phyloP scores from a whole-genome alignment of 1,140 invertebrate species.

The Platyura marginata region DNA sequence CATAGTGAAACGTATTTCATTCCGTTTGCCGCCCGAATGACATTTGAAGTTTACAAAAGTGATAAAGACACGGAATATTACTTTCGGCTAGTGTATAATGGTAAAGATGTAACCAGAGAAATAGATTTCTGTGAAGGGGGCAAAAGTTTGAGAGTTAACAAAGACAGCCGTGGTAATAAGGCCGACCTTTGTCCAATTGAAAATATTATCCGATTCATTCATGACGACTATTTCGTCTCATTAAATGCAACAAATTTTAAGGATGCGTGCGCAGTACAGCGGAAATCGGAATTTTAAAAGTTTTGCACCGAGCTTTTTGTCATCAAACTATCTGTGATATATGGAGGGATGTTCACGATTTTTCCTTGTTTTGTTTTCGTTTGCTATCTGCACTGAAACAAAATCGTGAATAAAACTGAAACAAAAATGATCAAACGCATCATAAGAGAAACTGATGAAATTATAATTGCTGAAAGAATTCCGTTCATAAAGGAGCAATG shows the following conservation, averaged over 20 bases:
- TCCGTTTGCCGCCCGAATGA: constrained; percentile 65
- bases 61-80: constrained; percentile 36
- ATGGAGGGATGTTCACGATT: too few relatives aligned
- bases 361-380: too few relatives aligned
- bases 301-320: too few relatives aligned
- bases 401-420: too few relatives aligned
- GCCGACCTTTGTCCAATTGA: constrained; percentile 62
- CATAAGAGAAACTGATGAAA: too few relatives aligned
- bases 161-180: constrained; percentile 26
- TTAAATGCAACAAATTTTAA: constrained; percentile 74
- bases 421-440: too few relatives aligned
- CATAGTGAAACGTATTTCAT: constrained; percentile 30
- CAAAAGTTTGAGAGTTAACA: constrained; percentile 26
- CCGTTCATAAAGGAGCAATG: too few relatives aligned
- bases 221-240: constrained; percentile 62
- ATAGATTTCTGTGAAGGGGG: constrained; percentile 58
- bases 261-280: constrained; percentile 46
- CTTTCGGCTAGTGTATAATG: constrained; percentile 71
- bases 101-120: constrained; percentile 64
- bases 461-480: too few relatives aligned
- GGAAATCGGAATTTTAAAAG: constrained; percentile 20
- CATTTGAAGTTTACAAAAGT: constrained; percentile 63
- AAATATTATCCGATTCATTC: constrained; percentile 63
- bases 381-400: too few relatives aligned
- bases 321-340: too few relatives aligned